These are phyloP conservation scores for Leptothorax acervorum DNA, from an alignment of 2,888 invertebrate species.

Conservation along the genomic window DNA sequence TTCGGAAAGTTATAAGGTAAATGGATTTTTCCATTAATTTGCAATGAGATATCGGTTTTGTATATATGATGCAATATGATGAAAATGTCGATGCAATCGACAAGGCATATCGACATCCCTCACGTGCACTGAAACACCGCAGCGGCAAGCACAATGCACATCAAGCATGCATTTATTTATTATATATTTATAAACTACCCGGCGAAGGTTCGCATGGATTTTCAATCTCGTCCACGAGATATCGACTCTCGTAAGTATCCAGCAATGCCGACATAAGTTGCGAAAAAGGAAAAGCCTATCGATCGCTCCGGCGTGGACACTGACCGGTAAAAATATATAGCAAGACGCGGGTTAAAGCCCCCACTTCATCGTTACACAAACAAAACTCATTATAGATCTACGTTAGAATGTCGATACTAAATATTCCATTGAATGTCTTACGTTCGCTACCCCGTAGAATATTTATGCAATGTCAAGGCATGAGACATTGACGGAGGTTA, in stretches of 20 bases:
- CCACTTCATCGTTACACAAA: slow-evolving; percentile 38
- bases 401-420: neutral
- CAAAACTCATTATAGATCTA: slow-evolving; percentile 32
- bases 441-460: slow-evolving; percentile 7
- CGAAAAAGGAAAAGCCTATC: slow-evolving; percentile 65
- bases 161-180: slow-evolving; percentile 35
- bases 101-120: slow-evolving; percentile 45
- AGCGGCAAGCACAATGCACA: neutral
- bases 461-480: slow-evolving; percentile 52
- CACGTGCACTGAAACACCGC: slow-evolving; percentile 16
- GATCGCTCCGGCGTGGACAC: slow-evolving; percentile 67
- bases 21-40: slow-evolving; percentile 25
- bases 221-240: slow-evolving; percentile 30
- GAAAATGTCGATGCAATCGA: slow-evolving; percentile 32
- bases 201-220: slow-evolving; percentile 12
- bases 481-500: slow-evolving; percentile 17
- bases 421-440: slow-evolving; percentile 36
- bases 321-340: slow-evolving; percentile 68
- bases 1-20: neutral
- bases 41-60: slow-evolving; percentile 18
- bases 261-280: slow-evolving; percentile 39
- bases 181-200: slow-evolving; percentile 43
- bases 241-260: slow-evolving; percentile 47
- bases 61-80: slow-evolving; percentile 25
- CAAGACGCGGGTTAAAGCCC: slow-evolving; percentile 51